These are phyloP conservation scores for Epirrita christyi DNA, from an alignment of 2,888 invertebrate genomes.

Conservation along the genomic window DNA sequence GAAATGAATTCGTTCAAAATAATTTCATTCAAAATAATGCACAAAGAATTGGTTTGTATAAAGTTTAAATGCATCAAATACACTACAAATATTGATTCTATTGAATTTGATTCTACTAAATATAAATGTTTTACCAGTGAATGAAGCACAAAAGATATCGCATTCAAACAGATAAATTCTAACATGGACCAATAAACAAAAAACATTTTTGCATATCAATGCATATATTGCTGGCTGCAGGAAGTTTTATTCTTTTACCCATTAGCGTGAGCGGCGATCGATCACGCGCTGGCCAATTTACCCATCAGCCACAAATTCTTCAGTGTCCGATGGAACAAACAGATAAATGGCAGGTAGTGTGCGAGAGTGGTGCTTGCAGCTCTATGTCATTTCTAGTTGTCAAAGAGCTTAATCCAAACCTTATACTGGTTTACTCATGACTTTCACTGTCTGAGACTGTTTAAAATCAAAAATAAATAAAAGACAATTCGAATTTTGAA, in stretches of 20 bases:
- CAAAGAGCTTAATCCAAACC: background rate
- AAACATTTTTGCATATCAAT: conserved; percentile 62
- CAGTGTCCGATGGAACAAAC: conserved; percentile 64
- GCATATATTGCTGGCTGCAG: conserved; percentile 53
- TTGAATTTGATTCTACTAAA: background rate
- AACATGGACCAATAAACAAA: conserved; percentile 39
- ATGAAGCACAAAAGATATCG: background rate
- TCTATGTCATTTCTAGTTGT: conserved; percentile 39
- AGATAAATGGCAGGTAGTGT: conserved; percentile 65
- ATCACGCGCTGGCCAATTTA: conserved; percentile 81
- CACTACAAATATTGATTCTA: background rate
- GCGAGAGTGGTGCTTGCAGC: conserved; percentile 41
- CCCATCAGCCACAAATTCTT: conserved; percentile 80
- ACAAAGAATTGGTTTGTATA: too few relatives aligned
- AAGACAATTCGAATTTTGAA: too few relatives aligned
- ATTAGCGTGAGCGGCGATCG: conserved; percentile 66
- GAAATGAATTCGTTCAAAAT: background rate
- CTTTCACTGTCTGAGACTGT: too few relatives aligned
- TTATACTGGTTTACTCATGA: background rate
- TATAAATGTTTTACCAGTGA: background rate
- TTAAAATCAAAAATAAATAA: too few relatives aligned
- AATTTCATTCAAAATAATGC: too few relatives aligned
- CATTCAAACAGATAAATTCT: conserved; percentile 33
- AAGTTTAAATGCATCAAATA: background rate
- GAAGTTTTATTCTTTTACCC: conserved; percentile 58